Conservation (phyloP, 2,797 vertebrate genomes). For the Apogon hyalosoma region DNA sequence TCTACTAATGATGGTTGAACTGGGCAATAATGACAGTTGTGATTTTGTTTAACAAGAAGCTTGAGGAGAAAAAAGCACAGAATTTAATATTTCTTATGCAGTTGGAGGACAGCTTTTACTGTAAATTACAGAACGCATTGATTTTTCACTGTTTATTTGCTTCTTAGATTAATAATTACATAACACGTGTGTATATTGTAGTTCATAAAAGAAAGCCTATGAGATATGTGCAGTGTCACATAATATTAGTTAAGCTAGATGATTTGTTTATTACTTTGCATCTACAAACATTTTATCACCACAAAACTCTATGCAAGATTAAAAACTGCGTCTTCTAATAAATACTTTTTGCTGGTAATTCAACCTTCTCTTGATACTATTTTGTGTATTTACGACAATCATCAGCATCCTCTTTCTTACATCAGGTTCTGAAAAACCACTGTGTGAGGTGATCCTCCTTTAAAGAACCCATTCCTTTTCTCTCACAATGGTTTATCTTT, state of each 20-base stretch:
- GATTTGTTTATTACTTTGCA: background rate
- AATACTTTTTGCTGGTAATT: background rate
- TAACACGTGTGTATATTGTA: background rate
- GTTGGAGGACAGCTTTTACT: background rate
- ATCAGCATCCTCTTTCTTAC: background rate
- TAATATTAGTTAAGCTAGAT: too few species aligned
- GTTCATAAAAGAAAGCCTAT: background rate
- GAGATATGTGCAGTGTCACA: background rate
- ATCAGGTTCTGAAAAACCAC: background rate
- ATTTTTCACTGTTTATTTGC: background rate
- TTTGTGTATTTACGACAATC: too few species aligned
- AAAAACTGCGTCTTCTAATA: too few species aligned
- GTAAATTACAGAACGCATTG: background rate
- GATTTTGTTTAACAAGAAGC: conserved; percentile 19
- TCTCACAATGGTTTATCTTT: conserved; percentile 33
- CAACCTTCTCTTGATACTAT: background rate
- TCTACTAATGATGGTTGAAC: conserved; percentile 32
- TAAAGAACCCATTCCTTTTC: conserved; percentile 7
- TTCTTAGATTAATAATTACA: background rate
- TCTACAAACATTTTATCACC: background rate
- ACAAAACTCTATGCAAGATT: background rate
- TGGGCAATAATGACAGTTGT: conserved; percentile 15
- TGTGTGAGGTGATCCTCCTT: conserved; percentile 5
- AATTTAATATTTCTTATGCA: background rate
- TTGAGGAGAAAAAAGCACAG: background rate